Evolutionary conservation across 2,113 vertebrate species (phyloP), one percentile per base, ranked within the genome.

Genomic region (Phylloscopus trochilus): DNA sequence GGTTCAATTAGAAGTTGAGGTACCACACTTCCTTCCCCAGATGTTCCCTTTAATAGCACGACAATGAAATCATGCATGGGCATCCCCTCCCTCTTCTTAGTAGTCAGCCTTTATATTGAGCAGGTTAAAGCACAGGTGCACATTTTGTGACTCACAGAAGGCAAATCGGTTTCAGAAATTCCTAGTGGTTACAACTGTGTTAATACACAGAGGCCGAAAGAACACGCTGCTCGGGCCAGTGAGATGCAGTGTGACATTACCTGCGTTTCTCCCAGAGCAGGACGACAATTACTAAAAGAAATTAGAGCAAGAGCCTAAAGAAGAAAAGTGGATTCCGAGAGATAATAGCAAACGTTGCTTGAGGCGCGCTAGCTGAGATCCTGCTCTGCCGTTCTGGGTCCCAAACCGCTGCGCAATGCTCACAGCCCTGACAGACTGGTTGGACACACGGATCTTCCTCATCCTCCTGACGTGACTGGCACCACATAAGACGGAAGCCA

Each of bases 1-100:
- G 67, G 66, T 53, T 87, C 94, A 85, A 79, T 89, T 85, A 91
- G 51, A 78, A 87, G 87, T 27, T 85, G 91, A 86, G 96, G 91
- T 76, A 33, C 84, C 58, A 87, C 91, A 89, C 87, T 95, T 93
- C 94, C 95, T 68, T 75, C 33, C 69, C 86, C 77, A 86, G 53
- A 82, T 15, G 69, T 9, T 58, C 66, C 74, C 91, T 92, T 80
- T 73, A 78, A 96, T 90, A 77, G 92, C 66, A 64, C 53, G 35
- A 62, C 76, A 80, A 62, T 89, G 92, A 75, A 91, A 68, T 87
- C 89, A 95, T 5, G 18, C 69, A 14, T 12, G 51, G 92, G 22
- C 20, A 51, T 58, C 31, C 56, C 55, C 17, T 92, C 60, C 66
- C 49, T 59, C 80, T 43, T 20, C 46, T n/a, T 47, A 81, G 41